Percentiles rank a stretch among this genome's conserved stretches.
These are phyloP conservation scores for Cotesia congregata DNA, from an alignment of 2,888 invertebrate species.

Conservation along the genomic window DNA sequence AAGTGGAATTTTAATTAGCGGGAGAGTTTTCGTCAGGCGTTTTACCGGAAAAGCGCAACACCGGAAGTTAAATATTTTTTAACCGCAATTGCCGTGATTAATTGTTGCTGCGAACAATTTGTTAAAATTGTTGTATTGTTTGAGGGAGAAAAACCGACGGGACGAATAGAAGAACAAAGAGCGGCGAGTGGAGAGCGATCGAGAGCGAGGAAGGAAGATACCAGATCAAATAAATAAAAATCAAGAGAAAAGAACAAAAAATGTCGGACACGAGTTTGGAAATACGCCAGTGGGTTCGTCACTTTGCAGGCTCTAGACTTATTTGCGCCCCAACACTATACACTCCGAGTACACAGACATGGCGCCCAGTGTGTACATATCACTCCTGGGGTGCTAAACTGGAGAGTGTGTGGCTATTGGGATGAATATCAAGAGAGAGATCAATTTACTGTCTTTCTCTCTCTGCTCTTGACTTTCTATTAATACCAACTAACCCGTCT, in stretches of 20 bases:
- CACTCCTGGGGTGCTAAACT: background rate
- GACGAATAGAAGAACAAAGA: background rate
- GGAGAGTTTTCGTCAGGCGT: background rate
- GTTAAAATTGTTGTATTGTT: constrained; percentile 11
- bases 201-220: background rate
- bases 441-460: constrained; percentile 25
- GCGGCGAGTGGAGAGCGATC: background rate
- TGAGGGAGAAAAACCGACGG: background rate
- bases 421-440: background rate
- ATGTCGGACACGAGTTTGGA: constrained; percentile 30
- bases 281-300: constrained; percentile 44
- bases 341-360: background rate
- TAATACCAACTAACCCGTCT: constrained; percentile 58
- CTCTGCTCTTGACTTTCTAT: constrained; percentile 50
- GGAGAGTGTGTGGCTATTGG: constrained; percentile 7
- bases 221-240: too few relatives aligned
- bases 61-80: constrained; percentile 9
- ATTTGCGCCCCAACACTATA: background rate
- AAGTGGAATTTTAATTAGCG: constrained; percentile 26
- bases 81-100: constrained; percentile 10
- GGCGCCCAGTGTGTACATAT: constrained; percentile 6
- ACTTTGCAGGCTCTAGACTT: constrained; percentile 38
- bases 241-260: background rate
- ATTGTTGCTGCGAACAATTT: constrained; percentile 21
- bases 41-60: background rate